phyloP scores from a whole-genome alignment of 2,888 invertebrate genomes.

The Amiota mariae region DNA sequence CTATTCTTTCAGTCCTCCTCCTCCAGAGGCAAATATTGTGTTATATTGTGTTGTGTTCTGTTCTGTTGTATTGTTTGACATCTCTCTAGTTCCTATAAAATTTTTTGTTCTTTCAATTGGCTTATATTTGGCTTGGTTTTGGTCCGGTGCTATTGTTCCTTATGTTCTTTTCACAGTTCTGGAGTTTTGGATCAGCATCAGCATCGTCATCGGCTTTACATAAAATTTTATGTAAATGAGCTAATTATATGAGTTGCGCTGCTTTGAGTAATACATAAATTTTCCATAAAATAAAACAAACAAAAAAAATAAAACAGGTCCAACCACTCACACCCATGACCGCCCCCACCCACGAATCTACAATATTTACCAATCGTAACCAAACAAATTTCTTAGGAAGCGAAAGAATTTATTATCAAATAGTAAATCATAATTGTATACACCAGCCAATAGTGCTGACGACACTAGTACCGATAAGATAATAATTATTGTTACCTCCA shows the following conservation, averaged over 20 bases:
- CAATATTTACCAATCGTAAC: neutral
- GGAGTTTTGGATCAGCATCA: neutral
- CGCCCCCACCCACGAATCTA: neutral
- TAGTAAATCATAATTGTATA: too few species aligned
- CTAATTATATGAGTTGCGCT: neutral
- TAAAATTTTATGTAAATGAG: conserved; percentile 49
- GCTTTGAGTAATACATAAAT: conserved; percentile 54
- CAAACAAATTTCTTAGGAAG: too few species aligned
- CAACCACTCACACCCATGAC: conserved; percentile 4
- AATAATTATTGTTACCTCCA: too few species aligned
- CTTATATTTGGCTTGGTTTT: neutral
- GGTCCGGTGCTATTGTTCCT: neutral
- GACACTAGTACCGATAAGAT: too few species aligned
- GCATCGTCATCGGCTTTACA: conserved; percentile 46
- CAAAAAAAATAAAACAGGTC: neutral
- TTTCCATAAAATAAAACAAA: conserved; percentile 23
- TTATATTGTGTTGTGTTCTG: too few species aligned
- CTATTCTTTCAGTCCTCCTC: too few species aligned
- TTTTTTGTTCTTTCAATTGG: neutral
- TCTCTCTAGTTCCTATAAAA: neutral
- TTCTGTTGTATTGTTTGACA: neutral
- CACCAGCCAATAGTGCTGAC: too few species aligned
- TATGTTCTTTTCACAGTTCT: neutral
- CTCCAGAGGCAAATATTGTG: too few species aligned
- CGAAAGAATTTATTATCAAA: too few species aligned